Evolutionary conservation across 35 echinoderm and acorn worm genomes (phyloP).

Genomic region (Apostichopus japonicus): DNA sequence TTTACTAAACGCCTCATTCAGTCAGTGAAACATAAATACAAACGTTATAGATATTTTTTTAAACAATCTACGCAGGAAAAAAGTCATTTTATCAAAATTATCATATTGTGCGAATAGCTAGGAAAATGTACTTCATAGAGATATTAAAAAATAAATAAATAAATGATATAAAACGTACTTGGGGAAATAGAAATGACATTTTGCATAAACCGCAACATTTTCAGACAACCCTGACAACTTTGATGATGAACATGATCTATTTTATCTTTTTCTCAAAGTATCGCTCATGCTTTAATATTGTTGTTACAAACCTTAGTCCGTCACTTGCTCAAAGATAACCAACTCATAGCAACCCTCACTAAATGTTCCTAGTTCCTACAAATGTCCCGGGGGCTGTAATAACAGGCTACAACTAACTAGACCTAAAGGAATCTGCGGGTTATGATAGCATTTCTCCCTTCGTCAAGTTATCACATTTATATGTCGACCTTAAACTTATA

Average conservation of each 20-base stretch:
- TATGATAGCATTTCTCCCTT: too few species aligned
- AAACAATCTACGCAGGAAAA: neutral
- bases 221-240: neutral
- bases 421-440: conserved; percentile 20
- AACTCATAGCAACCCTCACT: neutral
- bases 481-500: too few species aligned
- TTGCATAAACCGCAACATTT: conserved; percentile 10
- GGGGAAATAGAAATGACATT: neutral
- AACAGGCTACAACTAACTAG: neutral
- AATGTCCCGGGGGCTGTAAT: neutral
- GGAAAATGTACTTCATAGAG: conserved; percentile 8
- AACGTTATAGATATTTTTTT: neutral
- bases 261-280: neutral
- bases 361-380: neutral
- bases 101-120: too few species aligned
- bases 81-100: neutral
- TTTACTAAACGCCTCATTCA: neutral
- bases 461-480: too few species aligned
- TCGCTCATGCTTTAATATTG: neutral
- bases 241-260: neutral
- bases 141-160: neutral
- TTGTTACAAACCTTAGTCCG: neutral
- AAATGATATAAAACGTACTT: conserved; percentile 16
- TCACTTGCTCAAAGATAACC: neutral
- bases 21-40: neutral